Conservation (phyloP, 2,797 vertebrate species). For the Geotrypetes seraphini region DNA sequence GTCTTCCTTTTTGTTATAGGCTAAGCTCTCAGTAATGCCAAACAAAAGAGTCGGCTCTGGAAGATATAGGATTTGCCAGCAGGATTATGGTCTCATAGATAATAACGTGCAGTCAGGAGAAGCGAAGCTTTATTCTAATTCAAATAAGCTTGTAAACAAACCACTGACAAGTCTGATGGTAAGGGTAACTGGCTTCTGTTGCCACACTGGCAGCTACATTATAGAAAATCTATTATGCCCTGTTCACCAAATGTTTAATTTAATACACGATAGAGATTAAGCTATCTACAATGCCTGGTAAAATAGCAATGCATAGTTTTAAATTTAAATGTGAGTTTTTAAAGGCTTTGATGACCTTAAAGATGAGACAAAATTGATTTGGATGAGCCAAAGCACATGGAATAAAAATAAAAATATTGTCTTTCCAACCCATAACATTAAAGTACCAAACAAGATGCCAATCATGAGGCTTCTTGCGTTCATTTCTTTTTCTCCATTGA, state of each 20-base stretch:
- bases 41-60: constrained; percentile 95
- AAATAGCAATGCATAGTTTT: constrained; percentile 52
- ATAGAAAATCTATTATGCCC: constrained; percentile 69
- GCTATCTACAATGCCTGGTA: constrained; percentile 54
- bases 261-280: constrained; percentile 68
- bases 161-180: constrained; percentile 68
- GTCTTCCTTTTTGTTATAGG: constrained; percentile 97
- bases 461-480: constrained; percentile 30
- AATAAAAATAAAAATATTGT: constrained; percentile 14
- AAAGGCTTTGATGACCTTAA: constrained; percentile 45
- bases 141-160: constrained; percentile 98
- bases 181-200: constrained; percentile 66
- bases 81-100: constrained; percentile 86
- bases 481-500: constrained; percentile 28
- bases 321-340: constrained; percentile 46
- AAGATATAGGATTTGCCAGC: constrained; percentile 83
- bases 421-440: constrained; percentile 36
- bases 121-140: constrained; percentile 96
- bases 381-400: constrained; percentile 3
- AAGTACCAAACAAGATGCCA: constrained; percentile 36
- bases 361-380: constrained; percentile 34
- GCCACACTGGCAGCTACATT: constrained; percentile 62
- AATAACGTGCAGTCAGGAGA: constrained; percentile 89
- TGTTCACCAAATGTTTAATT: constrained; percentile 64
- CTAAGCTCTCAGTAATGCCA: constrained; percentile 98